Conservation (phyloP, 2,888 invertebrate species). For the Chrysolina haemoptera region DNA sequence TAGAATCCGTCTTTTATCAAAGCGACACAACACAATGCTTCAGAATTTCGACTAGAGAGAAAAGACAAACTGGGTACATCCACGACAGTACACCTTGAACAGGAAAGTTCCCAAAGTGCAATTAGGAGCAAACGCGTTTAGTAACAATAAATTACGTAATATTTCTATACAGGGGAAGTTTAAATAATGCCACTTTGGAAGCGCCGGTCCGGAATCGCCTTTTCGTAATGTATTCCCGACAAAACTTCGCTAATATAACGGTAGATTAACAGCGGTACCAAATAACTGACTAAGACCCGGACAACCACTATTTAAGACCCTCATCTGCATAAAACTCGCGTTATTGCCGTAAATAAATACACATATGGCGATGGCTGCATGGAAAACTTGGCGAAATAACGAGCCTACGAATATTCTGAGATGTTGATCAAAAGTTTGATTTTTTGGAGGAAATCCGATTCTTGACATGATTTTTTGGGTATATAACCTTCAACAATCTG, state of each 20-base stretch:
- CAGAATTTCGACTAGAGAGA: neutral
- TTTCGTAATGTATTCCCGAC: conserved; percentile 62
- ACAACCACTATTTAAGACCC: conserved; percentile 41
- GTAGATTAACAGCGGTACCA: conserved; percentile 65
- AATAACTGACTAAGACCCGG: conserved; percentile 53
- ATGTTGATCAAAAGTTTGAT: no score
- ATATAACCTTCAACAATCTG: no score
- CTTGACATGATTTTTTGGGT: no score
- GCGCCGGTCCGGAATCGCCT: conserved; percentile 42
- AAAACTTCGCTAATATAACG: conserved; percentile 68
- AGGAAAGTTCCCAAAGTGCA: conserved; percentile 63
- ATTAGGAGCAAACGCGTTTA: conserved; percentile 67
- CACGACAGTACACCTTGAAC: conserved; percentile 35
- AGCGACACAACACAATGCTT: neutral
- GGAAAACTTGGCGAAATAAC: conserved; percentile 29
- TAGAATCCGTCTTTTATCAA: neutral
- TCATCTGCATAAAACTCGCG: conserved; percentile 49
- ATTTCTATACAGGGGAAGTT: conserved; percentile 66
- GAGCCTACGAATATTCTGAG: neutral
- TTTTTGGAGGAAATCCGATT: no score
- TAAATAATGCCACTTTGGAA: conserved; percentile 65
- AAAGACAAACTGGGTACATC: conserved; percentile 19
- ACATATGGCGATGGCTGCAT: conserved; percentile 32
- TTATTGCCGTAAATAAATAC: conserved; percentile 44
- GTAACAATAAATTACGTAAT: conserved; percentile 67